Evolutionary conservation across 2,797 vertebrate species (phyloP), one percentile per base, ranked within the genome.

Genomic region (Luscinia megarhynchos): DNA sequence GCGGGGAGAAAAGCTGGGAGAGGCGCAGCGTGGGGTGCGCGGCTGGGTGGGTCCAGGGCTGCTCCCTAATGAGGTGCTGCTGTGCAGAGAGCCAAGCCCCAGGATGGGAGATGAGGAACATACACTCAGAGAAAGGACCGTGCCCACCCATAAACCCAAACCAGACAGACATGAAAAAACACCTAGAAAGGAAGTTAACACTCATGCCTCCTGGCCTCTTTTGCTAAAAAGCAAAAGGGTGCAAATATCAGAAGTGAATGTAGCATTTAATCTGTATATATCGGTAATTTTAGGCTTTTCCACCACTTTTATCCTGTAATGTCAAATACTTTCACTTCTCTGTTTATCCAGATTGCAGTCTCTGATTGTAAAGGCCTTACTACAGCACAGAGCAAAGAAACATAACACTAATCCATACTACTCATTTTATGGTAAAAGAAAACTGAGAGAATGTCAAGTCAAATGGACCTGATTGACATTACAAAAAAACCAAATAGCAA

Each of bases 41-140:
- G 14, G 32, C 63, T 59, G 59, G 51, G 53, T 77, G 48, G 84
- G 63, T 73, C 43, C 17, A n/a, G 2, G 1, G 15, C 3, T 62
- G 69, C 59, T 89, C 72, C 48, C 41, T 23, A 48, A 59, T 0
- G 6, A 72, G 78, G n/a, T 3, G n/a, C 26, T 46, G 13, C 32
- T 40, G 24, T 2, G 24, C 29, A 16, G 64, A 70, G 80, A 79
- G 81, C 23, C 84, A 41, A 70, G 64, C 38, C 24, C 55, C 30
- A 3, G 57, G 57, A 80, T 2, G 38, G 19, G 55, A 67, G 61
- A 30, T 9, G 48, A 0, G 66, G 11, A 73, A 87, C 6, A 1
- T 0, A 0, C 0, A 29, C 59, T 69, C 43, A 36, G 40, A 38
- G 23, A 23, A 48, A 67, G 12, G 51, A 58, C 55, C 7, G 9